Evolutionary conservation across 2,888 invertebrate species (phyloP).

Genomic region (Folsomia candida): DNA sequence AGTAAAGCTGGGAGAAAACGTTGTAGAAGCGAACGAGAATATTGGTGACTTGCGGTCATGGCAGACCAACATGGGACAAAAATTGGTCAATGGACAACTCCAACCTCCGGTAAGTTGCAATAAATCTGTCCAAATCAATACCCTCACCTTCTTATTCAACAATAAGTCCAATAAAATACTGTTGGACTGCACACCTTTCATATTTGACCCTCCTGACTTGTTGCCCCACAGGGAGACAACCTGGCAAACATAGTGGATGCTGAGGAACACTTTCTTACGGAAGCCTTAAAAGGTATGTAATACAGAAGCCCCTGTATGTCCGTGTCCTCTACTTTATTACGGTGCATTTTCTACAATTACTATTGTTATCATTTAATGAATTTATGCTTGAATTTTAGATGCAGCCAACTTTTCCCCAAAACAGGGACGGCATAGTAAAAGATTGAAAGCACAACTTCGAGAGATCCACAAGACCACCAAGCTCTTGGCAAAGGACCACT

Average conservation of each 20-base stretch:
- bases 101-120: background rate
- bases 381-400: slow-evolving; percentile 17
- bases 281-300: slow-evolving; percentile 31
- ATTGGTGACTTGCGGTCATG: slow-evolving; percentile 43
- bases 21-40: slow-evolving; percentile 38
- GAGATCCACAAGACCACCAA: slow-evolving; percentile 31
- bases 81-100: slow-evolving; percentile 25
- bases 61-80: slow-evolving; percentile 47
- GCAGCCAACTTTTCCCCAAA: slow-evolving; percentile 22
- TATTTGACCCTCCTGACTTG: too few relatives aligned
- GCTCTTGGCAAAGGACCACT: slow-evolving; percentile 31
- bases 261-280: slow-evolving; percentile 33
- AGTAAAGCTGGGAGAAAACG: slow-evolving; percentile 33
- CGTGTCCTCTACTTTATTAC: too few relatives aligned
- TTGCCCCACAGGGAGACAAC: slow-evolving; percentile 6
- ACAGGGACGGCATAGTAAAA: slow-evolving; percentile 20
- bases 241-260: slow-evolving; percentile 17
- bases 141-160: background rate
- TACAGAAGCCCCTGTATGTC: too few relatives aligned
- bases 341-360: background rate
- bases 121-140: background rate
- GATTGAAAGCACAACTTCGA: slow-evolving; percentile 35
- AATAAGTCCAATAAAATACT: background rate
- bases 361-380: slow-evolving; percentile 4
- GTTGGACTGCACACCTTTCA: background rate